Base-by-base conservation (phyloP, 2,113 vertebrate genomes). In the Pimephales promelas region DNA sequence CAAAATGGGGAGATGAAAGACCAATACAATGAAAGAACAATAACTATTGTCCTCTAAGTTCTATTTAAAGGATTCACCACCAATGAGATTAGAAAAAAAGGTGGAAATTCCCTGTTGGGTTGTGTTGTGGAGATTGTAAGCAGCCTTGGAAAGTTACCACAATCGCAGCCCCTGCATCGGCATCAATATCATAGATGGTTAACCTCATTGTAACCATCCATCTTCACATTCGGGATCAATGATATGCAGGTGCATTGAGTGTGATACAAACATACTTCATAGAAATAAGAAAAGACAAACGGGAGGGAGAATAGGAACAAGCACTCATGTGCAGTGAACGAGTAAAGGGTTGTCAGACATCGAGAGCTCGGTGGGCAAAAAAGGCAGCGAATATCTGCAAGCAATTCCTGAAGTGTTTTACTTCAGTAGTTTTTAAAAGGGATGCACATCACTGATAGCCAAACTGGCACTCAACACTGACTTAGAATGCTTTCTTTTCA, bases 361-460 rank as follows among this genome's bases (percentile, higher is more conserved):
- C 3, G 11, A 62, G 62, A 8, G 31, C 13, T 78, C 22, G 0
- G 24, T 28, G 16, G 26, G 14, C 6, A 24, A 20, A 24, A 45
- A 61, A 22, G 75, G 34, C 31, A 54, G 43, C 4, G 9, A 45
- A 47, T 64, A 57, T 71, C 80, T 77, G 28, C 54, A 22, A 79
- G 83, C 76, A 73, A 85, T 74, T 81, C 22, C 78, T 62, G 40
- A 26, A 71, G 24, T 40, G 36, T 73, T 80, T 73, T 79, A 49
- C 47, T 84, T 84, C 56, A 73, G 76, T 74, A 80, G 76, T 28
- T 61, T 85, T 71, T 79, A 80, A 85, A 76, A 68, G 70, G 54
- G 47, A 43, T 84, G 76, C 64, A 79, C 79, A 34, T 79, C 68
- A 52, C 66, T 72, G 77, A 68, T 73, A 80, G 77, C 57, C 57